Evolutionary conservation across 30 jellyfish, hydroid and myxozoan species (phyloP).

Genomic region (Chrysaora quinquecirrha): DNA sequence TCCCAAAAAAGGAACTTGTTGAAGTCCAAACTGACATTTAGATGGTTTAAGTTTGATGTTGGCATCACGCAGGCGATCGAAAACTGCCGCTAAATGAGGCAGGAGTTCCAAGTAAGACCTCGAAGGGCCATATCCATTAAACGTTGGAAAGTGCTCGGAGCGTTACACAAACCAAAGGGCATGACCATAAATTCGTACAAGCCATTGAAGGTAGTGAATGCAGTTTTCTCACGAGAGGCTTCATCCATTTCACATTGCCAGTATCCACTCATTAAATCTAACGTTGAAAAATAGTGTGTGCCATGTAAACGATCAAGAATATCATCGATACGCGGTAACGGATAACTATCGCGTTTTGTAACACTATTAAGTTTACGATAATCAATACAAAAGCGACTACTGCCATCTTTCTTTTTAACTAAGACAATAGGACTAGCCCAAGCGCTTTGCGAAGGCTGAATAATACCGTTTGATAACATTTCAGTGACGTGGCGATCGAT

Average conservation of each 20-base stretch:
- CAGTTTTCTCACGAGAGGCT: slow-evolving; percentile 50
- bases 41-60: slow-evolving; percentile 22
- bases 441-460: slow-evolving; percentile 59
- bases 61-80: slow-evolving; percentile 55
- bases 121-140: slow-evolving; percentile 47
- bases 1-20: slow-evolving; percentile 52
- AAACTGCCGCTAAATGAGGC: slow-evolving; percentile 46
- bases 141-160: slow-evolving; percentile 71
- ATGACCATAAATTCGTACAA: slow-evolving; percentile 53
- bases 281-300: slow-evolving; percentile 40
- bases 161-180: slow-evolving; percentile 76
- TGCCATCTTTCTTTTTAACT: slow-evolving; percentile 72
- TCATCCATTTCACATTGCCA: slow-evolving; percentile 63
- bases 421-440: slow-evolving; percentile 73
- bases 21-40: slow-evolving; percentile 52
- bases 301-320: slow-evolving; percentile 48
- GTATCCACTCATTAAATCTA: slow-evolving; percentile 61
- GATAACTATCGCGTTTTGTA: slow-evolving; percentile 47
- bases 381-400: slow-evolving; percentile 67
- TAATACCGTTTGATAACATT: slow-evolving; percentile 20
- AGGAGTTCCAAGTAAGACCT: slow-evolving; percentile 53
- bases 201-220: slow-evolving; percentile 37
- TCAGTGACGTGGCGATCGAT: too few relatives aligned
- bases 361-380: slow-evolving; percentile 48
- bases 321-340: slow-evolving; percentile 69